Conservation (phyloP, 2,113 vertebrate species). For the Pungitius pungitius region DNA sequence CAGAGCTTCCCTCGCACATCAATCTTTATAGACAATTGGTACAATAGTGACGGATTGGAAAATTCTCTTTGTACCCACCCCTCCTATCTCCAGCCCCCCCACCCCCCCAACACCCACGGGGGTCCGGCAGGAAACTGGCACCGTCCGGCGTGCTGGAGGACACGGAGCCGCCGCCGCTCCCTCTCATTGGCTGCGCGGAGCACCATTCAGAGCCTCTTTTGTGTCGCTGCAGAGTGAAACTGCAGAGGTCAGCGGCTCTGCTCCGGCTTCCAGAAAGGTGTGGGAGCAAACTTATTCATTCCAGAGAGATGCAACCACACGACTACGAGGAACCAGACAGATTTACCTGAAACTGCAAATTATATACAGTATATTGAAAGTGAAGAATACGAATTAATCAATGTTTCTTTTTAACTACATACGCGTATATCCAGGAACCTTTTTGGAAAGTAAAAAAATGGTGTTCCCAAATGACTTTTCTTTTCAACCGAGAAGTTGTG, state of each 20-base stretch:
- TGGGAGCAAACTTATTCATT: slow-evolving; percentile 49
- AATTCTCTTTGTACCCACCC: slow-evolving; percentile 57
- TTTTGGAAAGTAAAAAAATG: neutral
- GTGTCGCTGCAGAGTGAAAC: slow-evolving; percentile 56
- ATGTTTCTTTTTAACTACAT: neutral
- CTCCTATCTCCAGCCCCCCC: no score
- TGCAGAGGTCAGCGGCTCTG: slow-evolving; percentile 71
- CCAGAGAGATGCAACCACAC: slow-evolving; percentile 39
- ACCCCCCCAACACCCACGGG: slow-evolving; percentile 13
- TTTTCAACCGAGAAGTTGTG: no score
- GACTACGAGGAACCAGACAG: slow-evolving; percentile 12
- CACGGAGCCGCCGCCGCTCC: slow-evolving; percentile 42
- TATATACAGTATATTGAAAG: no score
- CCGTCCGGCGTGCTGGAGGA: slow-evolving; percentile 29
- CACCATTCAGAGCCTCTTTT: slow-evolving; percentile 69
- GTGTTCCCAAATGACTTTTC: no score
- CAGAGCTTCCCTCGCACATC: slow-evolving; percentile 57
- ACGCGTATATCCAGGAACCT: neutral
- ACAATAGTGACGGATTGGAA: slow-evolving; percentile 78
- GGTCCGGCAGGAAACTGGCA: slow-evolving; percentile 54
- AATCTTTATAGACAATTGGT: slow-evolving; percentile 78
- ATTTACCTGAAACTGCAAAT: no score
- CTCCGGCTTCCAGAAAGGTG: slow-evolving; percentile 73
- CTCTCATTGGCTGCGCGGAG: slow-evolving; percentile 58
- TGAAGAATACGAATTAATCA: no score